Base-by-base conservation (phyloP, 2,113 vertebrate species). In the Tragelaphus strepsiceros region DNA sequence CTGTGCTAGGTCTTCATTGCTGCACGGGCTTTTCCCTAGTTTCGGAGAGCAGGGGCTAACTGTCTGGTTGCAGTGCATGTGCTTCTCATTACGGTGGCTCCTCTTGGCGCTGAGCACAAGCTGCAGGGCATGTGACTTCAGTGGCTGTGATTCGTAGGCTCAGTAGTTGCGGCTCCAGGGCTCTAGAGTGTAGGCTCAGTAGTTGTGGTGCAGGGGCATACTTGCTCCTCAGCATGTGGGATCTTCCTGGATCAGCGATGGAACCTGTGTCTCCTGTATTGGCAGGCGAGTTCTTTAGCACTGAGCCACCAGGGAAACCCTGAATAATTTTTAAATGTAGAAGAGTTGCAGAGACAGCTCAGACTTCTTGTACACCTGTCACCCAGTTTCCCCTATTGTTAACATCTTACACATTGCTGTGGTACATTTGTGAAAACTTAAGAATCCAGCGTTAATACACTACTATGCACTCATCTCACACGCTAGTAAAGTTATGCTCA, bases 261-360 rank as follows among this genome's bases (percentile, higher is more conserved):
- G 16, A 81, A 51, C 46, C 78, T 10, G 16, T 32, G 46, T 81
- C 46, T 51, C 28, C 78, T 81, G 16, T 49, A 16, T 51, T 81
- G 78, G 15, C 78, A 32, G 9, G 78, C 0, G 4, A 28, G 46
- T 51, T 32, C 46, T 81, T 81, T 32, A 81, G 46, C 78, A 51
- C 78, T 51, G 78, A 11, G 16, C 46, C 46, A 51, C 28, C 16
- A 51, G 28, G 28, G 16, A 81, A 81, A 30, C 46, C 78, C 46
- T 71, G 16, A 77, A 80, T 80, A 58, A 78, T 78, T 85, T 92
- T 94, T 96, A 89, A 77, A 61, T 67, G 30, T 24, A 85, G 35
- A 71, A 86, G 94, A 88, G 43, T 93, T 61, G 4, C 21, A 84
- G n/a, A 71, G 54, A 35, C 59, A 39, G 12, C 91, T 4, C 35